phyloP scores from a whole-genome alignment of 2,113 vertebrate species.

The Abramis brama region DNA sequence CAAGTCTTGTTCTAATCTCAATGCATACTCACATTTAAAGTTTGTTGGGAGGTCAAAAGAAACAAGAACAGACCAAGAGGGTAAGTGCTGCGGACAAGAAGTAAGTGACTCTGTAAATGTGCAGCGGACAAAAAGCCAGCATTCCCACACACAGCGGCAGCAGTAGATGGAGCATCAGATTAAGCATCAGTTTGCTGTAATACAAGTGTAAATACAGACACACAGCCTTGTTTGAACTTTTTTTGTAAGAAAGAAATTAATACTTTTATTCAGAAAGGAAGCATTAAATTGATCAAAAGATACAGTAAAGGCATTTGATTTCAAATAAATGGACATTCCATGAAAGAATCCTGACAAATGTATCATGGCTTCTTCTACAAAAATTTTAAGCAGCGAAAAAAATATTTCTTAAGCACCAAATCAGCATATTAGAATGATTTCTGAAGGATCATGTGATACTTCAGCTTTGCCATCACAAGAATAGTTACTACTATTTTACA shows the following conservation, averaged over 20 bases:
- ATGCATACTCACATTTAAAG: conserved; percentile 1
- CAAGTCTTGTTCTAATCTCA: conserved; percentile 34
- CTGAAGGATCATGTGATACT: not conserved
- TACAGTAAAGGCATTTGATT: not conserved
- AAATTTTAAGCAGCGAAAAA: not conserved
- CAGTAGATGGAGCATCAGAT: conserved; percentile 77
- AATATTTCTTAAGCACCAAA: not conserved
- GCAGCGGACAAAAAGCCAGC: conserved; percentile 85
- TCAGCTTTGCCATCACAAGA: not conserved
- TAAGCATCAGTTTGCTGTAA: conserved; percentile 84
- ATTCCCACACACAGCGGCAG: conserved; percentile 83
- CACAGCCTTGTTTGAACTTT: not conserved
- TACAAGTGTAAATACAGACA: conserved; percentile 32
- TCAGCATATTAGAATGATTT: not conserved
- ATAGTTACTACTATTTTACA: not conserved
- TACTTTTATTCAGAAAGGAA: not conserved
- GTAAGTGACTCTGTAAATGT: conserved; percentile 88
- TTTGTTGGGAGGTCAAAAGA: conserved; percentile 74
- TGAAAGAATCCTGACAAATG: not conserved
- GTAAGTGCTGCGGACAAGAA: conserved; percentile 81
- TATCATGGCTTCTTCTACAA: not conserved
- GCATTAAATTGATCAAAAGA: not conserved
- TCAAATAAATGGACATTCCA: not conserved
- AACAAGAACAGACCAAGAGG: conserved; percentile 82
- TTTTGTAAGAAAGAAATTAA: not conserved